Percentiles rank a stretch among this genome's conserved stretches.
Evolutionary conservation across 2,797 vertebrate species (phyloP).

Genomic region (Protosalanx chinensis): DNA sequence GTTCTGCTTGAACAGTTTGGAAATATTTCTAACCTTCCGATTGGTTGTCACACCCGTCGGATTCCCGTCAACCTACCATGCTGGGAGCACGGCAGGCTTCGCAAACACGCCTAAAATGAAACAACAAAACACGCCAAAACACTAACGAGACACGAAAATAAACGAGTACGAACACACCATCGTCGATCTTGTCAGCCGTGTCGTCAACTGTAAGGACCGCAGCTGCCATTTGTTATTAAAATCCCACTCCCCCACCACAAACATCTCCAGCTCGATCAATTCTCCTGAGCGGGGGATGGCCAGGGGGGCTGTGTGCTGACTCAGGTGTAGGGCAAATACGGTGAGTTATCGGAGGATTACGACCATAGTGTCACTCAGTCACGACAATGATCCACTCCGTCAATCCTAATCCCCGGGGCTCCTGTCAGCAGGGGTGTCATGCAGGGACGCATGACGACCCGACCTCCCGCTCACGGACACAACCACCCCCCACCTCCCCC

Average conservation of each 20-base stretch:
- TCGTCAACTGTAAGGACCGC: too few species aligned
- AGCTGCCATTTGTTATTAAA: too few species aligned
- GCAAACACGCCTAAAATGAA: background rate
- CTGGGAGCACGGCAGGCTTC: constrained; percentile 18
- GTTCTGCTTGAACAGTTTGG: too few species aligned
- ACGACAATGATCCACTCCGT: constrained; percentile 63
- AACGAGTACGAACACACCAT: too few species aligned
- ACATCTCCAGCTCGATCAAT: constrained; percentile 54
- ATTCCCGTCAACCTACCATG: constrained; percentile 16
- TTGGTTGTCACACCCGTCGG: too few species aligned
- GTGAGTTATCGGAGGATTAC: constrained; percentile 63
- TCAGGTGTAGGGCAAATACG: constrained; percentile 63
- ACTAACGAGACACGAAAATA: background rate
- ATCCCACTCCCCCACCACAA: background rate
- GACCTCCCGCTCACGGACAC: constrained; percentile 30
- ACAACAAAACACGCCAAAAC: background rate
- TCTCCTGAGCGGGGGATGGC: constrained; percentile 57
- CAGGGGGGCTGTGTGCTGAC: constrained; percentile 64
- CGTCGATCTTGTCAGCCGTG: too few species aligned
- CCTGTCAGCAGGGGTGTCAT: constrained; percentile 52
- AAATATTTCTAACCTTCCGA: too few species aligned
- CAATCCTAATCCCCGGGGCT: constrained; percentile 60
- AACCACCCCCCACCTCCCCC: background rate
- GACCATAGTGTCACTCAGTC: constrained; percentile 57
- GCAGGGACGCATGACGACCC: constrained; percentile 33